Percentiles rank a stretch among this genome's conserved stretches.
Conservation (phyloP, 2,797 vertebrate species). For the Micropoecilia bifurca region DNA sequence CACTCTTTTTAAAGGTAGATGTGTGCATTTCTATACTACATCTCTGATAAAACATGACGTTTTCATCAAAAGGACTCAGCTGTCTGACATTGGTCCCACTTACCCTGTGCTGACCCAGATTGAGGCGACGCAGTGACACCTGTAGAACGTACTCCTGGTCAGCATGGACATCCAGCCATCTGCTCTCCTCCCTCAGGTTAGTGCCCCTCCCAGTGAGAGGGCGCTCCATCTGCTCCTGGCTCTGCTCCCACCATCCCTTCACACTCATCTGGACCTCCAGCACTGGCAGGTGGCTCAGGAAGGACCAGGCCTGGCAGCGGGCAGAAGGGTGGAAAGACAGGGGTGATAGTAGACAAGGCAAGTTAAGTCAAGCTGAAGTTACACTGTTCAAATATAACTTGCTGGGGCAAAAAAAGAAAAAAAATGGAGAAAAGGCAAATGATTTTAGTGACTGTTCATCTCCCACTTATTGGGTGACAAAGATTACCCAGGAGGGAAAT, state of each 20-base stretch:
- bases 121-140: constrained; percentile 87
- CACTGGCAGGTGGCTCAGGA: constrained; percentile 90
- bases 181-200: constrained; percentile 81
- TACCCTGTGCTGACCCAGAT: constrained; percentile 87
- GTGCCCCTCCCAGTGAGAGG: constrained; percentile 74
- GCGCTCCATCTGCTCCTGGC: constrained; percentile 80
- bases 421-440: not conserved
- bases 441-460: not conserved
- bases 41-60: not conserved
- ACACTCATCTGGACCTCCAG: constrained; percentile 87
- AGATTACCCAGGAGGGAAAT: not conserved
- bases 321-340: not conserved
- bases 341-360: not conserved
- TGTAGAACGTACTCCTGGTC: constrained; percentile 98
- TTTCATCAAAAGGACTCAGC: not conserved
- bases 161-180: constrained; percentile 89
- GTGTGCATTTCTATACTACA: not conserved
- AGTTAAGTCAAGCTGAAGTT: not conserved
- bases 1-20: not conserved
- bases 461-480: not conserved
- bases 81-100: constrained; percentile 29
- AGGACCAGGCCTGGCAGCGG: constrained; percentile 86
- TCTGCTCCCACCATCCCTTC: constrained; percentile 90
- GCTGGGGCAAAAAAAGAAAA: not conserved
- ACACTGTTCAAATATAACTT: not conserved